Conservation (phyloP, 2,888 invertebrate species). For the Meloe dianella region DNA sequence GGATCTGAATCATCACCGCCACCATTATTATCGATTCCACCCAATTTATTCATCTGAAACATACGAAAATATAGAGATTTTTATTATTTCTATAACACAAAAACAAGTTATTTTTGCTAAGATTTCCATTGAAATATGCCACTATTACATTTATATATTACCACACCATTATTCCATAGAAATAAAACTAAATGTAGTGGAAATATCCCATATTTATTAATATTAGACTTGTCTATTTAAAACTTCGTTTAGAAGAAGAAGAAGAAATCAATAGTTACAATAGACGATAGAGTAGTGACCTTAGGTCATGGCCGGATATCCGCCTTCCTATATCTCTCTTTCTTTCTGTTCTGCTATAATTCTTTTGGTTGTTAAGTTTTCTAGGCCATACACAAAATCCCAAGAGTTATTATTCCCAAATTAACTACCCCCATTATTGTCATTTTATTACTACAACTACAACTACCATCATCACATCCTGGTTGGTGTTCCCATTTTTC, state of each 20-base stretch:
- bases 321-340: not conserved
- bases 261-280: not conserved
- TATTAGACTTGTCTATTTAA: too few species aligned
- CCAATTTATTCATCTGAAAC: conserved; percentile 63
- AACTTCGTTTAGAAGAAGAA: too few species aligned
- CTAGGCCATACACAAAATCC: not conserved
- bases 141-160: not conserved
- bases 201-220: not conserved
- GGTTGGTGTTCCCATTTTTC: conserved; percentile 9
- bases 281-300: not conserved
- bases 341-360: not conserved
- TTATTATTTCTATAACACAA: conserved; percentile 1
- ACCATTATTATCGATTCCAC: conserved; percentile 55
- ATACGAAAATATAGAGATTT: not conserved
- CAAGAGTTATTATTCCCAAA: conserved; percentile 18
- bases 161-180: not conserved
- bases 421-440: conserved; percentile 10
- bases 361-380: not conserved
- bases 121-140: not conserved
- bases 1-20: conserved; percentile 68
- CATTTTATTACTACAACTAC: not conserved
- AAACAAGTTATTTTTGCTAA: not conserved
- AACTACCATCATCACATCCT: not conserved
- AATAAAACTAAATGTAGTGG: not conserved
- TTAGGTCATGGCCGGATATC: conserved; percentile 12